phyloP scores from a whole-genome alignment of 2,113 vertebrate species.

The Xenotilapia caudafasciata region DNA sequence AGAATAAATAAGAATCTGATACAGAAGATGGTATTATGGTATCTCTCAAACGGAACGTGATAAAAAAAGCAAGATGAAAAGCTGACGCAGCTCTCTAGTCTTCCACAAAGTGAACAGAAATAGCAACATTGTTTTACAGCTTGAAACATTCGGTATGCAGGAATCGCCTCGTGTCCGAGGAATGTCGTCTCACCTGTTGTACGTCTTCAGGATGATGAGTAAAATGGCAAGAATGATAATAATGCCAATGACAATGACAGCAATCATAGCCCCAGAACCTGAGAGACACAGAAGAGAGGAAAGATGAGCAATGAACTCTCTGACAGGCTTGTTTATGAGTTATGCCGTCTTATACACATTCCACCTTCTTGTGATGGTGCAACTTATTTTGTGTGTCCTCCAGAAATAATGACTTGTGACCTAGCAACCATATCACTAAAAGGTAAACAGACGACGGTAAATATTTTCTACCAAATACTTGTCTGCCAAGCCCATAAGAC shows the following conservation, averaged over 20 bases:
- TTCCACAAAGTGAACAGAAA: background rate
- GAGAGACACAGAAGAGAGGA: background rate
- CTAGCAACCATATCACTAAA: background rate
- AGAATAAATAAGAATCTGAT: background rate
- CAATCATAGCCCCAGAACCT: slow-evolving; percentile 95
- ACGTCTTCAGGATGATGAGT: slow-evolving; percentile 85
- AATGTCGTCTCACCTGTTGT: slow-evolving; percentile 83
- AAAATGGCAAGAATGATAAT: slow-evolving; percentile 84
- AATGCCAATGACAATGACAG: slow-evolving; percentile 84
- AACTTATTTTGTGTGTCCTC: background rate
- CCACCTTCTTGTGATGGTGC: background rate
- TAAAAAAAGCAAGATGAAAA: background rate
- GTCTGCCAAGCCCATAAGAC: background rate
- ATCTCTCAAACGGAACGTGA: rapidly evolving
- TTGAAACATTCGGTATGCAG: background rate
- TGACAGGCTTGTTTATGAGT: background rate
- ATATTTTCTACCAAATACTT: background rate
- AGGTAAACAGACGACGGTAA: background rate
- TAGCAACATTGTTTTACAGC: background rate
- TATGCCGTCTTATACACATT: background rate
- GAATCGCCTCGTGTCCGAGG: background rate
- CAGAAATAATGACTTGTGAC: background rate
- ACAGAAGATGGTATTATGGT: background rate
- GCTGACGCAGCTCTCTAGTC: background rate
- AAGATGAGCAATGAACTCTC: background rate